Base-by-base conservation (phyloP, 2,888 invertebrate species). In the Apamea epomidion region DNA sequence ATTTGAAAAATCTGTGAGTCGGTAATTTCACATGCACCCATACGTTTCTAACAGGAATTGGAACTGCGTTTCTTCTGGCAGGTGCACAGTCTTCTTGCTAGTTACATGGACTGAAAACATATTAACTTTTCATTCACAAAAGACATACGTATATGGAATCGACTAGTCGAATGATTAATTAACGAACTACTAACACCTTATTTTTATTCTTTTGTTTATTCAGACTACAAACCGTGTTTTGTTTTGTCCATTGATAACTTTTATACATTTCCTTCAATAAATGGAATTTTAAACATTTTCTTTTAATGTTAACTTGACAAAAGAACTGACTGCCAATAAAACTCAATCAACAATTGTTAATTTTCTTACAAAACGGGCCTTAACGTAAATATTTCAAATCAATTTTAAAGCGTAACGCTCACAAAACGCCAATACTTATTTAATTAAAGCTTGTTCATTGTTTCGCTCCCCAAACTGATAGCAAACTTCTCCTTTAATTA, bases 391-490 rank as follows among this genome's bases (percentile, higher is more conserved):
- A 90, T 91, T 92, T 87, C 88, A 85, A 92, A 93, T 93, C 92
- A 92, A 94, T 94, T 93, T 92, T 88, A 89, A 86, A 88, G 84
- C 84, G 82, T 80, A 91, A 90, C 88, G 91, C 89, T 82, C 81
- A 87, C 90, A 91, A 88, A 92, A 91, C 91, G 90, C 92, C 94
- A 92, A 94, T 94, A 94, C 91, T 93, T 92, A 90, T 93, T 94
- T 93, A 94, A 94, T 94, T 94, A 93, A 91, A 94, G 94, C 91
- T 93, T 94, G 90, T 89, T 90, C 93, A 88, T 91, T 92, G 92
- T 91, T 91, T 87, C 87, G 77, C 80, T 76, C 84, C 83, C 87
- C 72, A 82, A 90, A 89, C 88, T 89, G 89, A 90, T 89, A 88
- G 82, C 77, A 87, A 92, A 91, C 84, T 92, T 90, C 80, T 89